Evolutionary conservation across 2,113 vertebrate species (phyloP).

Genomic region (Origma solitaria): DNA sequence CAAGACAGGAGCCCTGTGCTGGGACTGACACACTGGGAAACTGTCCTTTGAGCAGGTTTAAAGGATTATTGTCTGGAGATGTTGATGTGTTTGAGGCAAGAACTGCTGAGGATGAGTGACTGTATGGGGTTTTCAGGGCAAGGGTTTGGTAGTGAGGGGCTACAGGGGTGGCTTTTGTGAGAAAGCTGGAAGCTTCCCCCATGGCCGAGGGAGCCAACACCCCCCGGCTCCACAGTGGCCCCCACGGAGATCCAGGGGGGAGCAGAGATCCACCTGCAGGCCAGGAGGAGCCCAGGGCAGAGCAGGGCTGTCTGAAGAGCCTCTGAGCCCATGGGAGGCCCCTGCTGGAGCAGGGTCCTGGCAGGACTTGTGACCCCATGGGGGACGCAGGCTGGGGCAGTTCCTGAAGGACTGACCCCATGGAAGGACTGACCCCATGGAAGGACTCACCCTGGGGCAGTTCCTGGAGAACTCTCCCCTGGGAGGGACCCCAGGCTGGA

Average conservation of each 20-base stretch:
- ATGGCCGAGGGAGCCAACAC: rapidly evolving
- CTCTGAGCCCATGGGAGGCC: not conserved
- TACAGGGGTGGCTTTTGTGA: not conserved
- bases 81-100: not conserved
- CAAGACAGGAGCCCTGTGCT: not conserved
- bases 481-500: not conserved
- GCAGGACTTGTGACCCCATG: not conserved
- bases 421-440: not conserved
- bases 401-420: not conserved
- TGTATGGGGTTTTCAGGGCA: not conserved
- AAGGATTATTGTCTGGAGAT: not conserved
- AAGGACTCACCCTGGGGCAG: not conserved
- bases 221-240: rapidly evolving
- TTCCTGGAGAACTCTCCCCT: no score
- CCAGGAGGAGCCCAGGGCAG: not conserved
- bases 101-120: not conserved
- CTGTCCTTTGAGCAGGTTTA: not conserved
- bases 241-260: not conserved
- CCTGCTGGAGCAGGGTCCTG: not conserved
- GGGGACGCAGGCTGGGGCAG: not conserved
- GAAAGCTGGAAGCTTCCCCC: not conserved
- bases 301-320: not conserved
- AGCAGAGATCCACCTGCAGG: not conserved
- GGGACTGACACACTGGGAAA: not conserved
- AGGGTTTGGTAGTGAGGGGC: not conserved